Conservation (phyloP, 2,888 invertebrate genomes). For the Aporophyla nigra region DNA sequence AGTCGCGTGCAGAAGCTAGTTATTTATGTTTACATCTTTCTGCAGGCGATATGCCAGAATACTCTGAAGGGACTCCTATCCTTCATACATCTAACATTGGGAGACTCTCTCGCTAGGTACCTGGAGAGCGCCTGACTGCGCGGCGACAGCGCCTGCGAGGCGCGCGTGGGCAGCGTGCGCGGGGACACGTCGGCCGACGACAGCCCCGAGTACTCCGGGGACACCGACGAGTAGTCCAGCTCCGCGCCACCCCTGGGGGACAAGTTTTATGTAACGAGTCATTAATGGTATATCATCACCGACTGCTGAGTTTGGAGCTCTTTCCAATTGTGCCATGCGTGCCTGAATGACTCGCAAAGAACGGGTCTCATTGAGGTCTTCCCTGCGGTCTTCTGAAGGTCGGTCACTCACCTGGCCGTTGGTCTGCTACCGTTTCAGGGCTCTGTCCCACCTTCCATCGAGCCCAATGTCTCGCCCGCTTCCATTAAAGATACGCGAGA, state of each 20-base stretch:
- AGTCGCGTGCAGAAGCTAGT: too few species aligned
- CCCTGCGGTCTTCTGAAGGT: background rate
- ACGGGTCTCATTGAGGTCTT: background rate
- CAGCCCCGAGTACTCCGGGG: constrained; percentile 83
- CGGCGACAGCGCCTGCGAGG: constrained; percentile 70
- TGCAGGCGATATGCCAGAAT: too few species aligned
- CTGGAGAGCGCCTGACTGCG: constrained; percentile 79
- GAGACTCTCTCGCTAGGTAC: constrained; percentile 39
- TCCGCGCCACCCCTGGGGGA: constrained; percentile 77
- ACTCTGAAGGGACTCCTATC: too few species aligned
- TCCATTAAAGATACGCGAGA: too few species aligned
- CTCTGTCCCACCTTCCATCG: background rate
- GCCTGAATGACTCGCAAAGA: too few species aligned
- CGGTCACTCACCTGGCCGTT: background rate
- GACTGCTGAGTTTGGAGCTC: background rate
- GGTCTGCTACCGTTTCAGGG: too few species aligned
- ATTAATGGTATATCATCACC: too few species aligned
- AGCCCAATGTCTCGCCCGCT: background rate
- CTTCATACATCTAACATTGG: too few species aligned
- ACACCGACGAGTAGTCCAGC: constrained; percentile 84
- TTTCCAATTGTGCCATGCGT: background rate
- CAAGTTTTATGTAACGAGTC: too few species aligned
- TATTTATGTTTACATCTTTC: too few species aligned
- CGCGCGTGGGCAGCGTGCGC: constrained; percentile 41
- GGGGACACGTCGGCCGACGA: constrained; percentile 82